Conservation (phyloP, 2,888 invertebrate species). For the Melitaea athalia region DNA sequence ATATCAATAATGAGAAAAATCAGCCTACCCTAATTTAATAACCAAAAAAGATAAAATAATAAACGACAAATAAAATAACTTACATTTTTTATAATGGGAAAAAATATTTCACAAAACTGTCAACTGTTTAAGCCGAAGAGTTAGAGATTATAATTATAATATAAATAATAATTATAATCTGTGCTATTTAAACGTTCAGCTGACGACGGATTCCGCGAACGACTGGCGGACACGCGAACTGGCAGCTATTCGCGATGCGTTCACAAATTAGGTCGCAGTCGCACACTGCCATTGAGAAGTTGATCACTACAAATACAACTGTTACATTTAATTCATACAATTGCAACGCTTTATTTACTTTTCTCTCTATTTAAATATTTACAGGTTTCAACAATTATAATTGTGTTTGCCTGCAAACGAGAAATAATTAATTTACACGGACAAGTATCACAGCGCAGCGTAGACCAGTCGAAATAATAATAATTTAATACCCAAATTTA, state of each 20-base stretch:
- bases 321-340: conserved; percentile 3
- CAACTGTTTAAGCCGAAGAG: not conserved
- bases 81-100: conserved; percentile 10
- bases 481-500: no score
- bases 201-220: conserved; percentile 50
- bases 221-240: conserved; percentile 44
- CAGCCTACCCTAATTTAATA: not conserved
- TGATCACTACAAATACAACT: conserved; percentile 3
- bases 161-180: conserved; percentile 1
- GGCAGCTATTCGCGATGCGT: conserved; percentile 36
- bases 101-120: conserved; percentile 10
- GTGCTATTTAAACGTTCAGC: conserved; percentile 26
- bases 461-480: no score
- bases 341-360: not conserved
- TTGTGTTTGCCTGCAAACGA: no score
- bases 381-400: not conserved
- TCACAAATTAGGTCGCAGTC: conserved; percentile 42
- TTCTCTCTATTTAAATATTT: not conserved
- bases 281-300: conserved; percentile 24
- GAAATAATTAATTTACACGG: no score
- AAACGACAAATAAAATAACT: conserved; percentile 6
- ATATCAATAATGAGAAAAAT: not conserved
- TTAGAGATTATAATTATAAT: not conserved
- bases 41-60: not conserved
- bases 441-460: no score